Evolutionary conservation across 2,113 vertebrate species (phyloP).

Genomic region (Sitta europaea): DNA sequence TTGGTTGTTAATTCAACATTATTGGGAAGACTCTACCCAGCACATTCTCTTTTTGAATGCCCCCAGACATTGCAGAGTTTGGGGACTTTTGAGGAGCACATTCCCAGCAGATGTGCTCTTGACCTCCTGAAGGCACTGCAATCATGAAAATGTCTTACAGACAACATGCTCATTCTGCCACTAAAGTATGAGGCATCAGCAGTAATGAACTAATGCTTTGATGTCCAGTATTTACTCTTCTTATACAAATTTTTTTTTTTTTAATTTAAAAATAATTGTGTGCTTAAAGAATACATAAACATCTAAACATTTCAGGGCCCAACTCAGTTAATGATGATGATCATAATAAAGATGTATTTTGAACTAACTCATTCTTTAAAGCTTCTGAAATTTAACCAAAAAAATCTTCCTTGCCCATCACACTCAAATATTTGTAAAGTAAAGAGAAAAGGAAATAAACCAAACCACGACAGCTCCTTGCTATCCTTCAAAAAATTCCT

Average conservation of each 20-base stretch:
- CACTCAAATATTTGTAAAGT: background rate
- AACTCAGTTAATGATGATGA: background rate
- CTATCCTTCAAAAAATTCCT: background rate
- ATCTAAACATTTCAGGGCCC: background rate
- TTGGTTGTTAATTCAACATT: conserved; percentile 53
- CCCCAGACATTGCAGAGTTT: background rate
- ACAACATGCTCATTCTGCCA: background rate
- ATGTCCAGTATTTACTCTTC: background rate
- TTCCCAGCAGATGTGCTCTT: background rate
- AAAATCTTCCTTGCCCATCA: background rate
- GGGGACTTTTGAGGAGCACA: background rate
- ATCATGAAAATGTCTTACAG: background rate
- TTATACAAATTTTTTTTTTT: background rate
- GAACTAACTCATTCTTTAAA: background rate
- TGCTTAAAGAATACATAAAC: background rate
- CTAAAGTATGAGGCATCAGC: background rate
- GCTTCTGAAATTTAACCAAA: background rate
- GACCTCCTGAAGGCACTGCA: background rate
- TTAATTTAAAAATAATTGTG: background rate
- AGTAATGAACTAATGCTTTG: background rate
- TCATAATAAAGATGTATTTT: background rate
- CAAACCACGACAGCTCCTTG: background rate
- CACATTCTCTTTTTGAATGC: background rate
- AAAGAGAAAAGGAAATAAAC: background rate
- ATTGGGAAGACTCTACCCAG: conserved; percentile 9